Evolutionary conservation across 2,797 vertebrate species (phyloP), one percentile per base, ranked within the genome.

Genomic region (Peromyscus nudipes): DNA sequence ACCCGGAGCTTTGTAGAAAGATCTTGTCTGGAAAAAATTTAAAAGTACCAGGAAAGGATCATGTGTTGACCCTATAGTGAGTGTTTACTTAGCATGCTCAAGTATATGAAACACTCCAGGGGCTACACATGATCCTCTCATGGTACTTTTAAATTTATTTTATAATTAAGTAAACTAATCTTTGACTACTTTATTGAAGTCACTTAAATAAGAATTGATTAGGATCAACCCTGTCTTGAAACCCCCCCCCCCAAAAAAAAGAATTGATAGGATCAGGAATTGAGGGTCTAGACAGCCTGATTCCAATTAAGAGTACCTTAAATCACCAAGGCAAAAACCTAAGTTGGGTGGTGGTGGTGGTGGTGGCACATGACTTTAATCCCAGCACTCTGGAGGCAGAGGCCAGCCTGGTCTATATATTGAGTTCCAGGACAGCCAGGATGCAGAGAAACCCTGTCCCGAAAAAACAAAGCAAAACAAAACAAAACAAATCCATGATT

Each of bases 141-240:
- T 43, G 57, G 60, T 12, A 84, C 25, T 83, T 84, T 46, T 46
- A 43, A 31, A 29, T 84, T 84, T 64, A 84, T 64, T 64, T 84
- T 64, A 64, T 31, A 83, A 64, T 12, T 84, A 31, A 64, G 13
- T 29, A 34, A 65, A 87, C 19, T 71, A 17, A 55, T 19, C 27
- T 40, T 73, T 87, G 49, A 55, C 34, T 67, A 65, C 64, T 94
- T 62, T 88, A 83, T 49, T 62, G 17, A 92, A 57, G 46, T 86
- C n/a, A 67, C 27, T 79, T 49, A 91, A 85, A 62, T 79, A 96
- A 91, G 76, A 96, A 94, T 73, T 75, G 37, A 10, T 40, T 73
- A 73, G 21, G 37, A 73, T 40, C 37, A 40, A 40, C 21, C 71
- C 71, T 73, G 71, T 25, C 4, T 25, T 73, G 21, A 40, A 73